Evolutionary conservation across 1,140 invertebrate genomes (phyloP).

Genomic region (Diorhabda elongata): DNA sequence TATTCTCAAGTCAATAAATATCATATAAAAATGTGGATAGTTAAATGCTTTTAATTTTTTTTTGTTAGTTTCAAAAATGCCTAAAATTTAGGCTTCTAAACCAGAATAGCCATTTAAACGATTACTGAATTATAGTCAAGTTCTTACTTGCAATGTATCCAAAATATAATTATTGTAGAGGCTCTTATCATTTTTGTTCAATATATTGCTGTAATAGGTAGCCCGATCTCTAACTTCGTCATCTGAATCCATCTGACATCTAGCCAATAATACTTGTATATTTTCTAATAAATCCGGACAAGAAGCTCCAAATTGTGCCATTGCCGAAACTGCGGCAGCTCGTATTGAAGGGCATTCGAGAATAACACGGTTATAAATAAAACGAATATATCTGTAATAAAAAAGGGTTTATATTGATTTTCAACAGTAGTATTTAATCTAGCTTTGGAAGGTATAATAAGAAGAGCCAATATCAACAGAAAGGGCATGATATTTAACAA

Average conservation of each 20-base stretch:
- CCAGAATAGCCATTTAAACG: too few species aligned
- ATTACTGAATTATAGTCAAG: too few species aligned
- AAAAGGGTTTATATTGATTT: not conserved
- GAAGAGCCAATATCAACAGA: too few species aligned
- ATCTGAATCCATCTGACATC: conserved; percentile 94
- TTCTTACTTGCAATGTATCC: conserved; percentile 59
- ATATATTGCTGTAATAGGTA: conserved; percentile 90
- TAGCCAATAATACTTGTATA: conserved; percentile 73
- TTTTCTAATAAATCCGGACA: conserved; percentile 89
- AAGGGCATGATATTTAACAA: too few species aligned
- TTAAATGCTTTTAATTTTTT: too few species aligned
- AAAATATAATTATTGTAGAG: conserved; percentile 84
- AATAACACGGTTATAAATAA: conserved; percentile 98
- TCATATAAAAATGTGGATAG: too few species aligned
- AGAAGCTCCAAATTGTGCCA: conserved; percentile 95
- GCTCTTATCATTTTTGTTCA: conserved; percentile 60
- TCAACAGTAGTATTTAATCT: too few species aligned
- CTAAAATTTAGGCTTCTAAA: too few species aligned
- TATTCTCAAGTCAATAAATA: too few species aligned
- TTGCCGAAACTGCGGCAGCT: conserved; percentile 92
- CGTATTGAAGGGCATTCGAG: conserved; percentile 92
- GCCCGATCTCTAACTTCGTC: conserved; percentile 98
- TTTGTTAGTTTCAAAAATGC: too few species aligned
- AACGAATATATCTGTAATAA: conserved; percentile 81
- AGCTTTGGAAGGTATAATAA: too few species aligned